These are phyloP conservation scores for Plumapathes pennacea DNA, from an alignment of 92 coral and sea anemone species.

Conservation along the genomic window DNA sequence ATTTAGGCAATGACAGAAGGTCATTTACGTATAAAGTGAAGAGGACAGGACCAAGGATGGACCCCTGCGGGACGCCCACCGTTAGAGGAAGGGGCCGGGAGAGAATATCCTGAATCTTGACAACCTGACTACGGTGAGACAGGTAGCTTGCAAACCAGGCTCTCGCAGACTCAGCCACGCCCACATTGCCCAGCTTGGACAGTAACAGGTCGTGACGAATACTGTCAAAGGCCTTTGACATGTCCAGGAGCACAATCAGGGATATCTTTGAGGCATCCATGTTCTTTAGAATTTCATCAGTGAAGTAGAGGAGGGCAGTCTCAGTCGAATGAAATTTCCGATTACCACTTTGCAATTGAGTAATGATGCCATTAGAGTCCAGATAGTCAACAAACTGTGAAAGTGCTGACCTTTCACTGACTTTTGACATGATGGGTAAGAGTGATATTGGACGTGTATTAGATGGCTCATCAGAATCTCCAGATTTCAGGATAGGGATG, in stretches of 20 bases:
- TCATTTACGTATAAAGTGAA: conserved; percentile 40
- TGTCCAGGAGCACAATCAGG: conserved; percentile 20
- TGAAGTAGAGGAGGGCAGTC: conserved; percentile 24
- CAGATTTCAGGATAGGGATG: conserved; percentile 24
- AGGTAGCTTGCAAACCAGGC: conserved; percentile 34
- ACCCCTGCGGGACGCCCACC: conserved; percentile 52
- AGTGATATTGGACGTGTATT: conserved; percentile 35
- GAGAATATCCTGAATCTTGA: conserved; percentile 29
- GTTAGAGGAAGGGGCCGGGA: conserved; percentile 37
- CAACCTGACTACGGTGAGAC: conserved; percentile 23
- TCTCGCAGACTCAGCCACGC: conserved; percentile 6
- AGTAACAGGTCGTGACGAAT: conserved; percentile 15
- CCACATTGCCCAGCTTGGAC: conserved; percentile 5
- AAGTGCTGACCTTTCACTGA: conserved; percentile 39
- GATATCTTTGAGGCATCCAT: conserved; percentile 22
- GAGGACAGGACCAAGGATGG: conserved; percentile 50
- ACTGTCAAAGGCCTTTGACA: conserved; percentile 38
- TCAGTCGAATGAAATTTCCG: conserved; percentile 46
- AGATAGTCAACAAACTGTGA: conserved; percentile 15
- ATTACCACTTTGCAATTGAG: conserved; percentile 39
- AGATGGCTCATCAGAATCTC: conserved; percentile 32
- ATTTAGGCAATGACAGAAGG: conserved; percentile 28
- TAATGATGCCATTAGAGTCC: conserved; percentile 11
- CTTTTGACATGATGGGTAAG: conserved; percentile 37
- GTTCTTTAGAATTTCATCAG: conserved; percentile 29